These are phyloP conservation scores for Ditylenchus dipsaci DNA, from an alignment of 1,140 invertebrate genomes.

Conservation along the genomic window DNA sequence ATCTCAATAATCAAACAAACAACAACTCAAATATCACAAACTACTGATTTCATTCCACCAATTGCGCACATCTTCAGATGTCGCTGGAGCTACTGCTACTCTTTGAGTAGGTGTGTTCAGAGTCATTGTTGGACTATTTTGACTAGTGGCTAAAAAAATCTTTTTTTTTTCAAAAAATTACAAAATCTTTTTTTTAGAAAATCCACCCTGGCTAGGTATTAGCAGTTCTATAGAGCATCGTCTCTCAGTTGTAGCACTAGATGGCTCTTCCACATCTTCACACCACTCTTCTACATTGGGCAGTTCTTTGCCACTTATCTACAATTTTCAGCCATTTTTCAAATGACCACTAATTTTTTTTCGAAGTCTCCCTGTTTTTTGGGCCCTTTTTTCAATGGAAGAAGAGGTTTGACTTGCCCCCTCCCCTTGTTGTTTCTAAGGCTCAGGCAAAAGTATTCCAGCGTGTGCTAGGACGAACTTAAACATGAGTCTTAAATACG, in stretches of 20 bases:
- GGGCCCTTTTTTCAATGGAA: no score
- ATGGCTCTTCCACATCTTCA: slow-evolving; percentile 19
- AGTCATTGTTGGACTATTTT: not conserved
- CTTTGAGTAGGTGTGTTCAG: not conserved
- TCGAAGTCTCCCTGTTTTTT: no score
- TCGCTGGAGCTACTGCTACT: not conserved
- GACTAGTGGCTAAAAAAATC: not conserved
- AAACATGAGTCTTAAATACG: no score
- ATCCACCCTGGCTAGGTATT: not conserved
- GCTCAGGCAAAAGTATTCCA: slow-evolving; percentile 25
- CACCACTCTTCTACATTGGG: slow-evolving; percentile 39
- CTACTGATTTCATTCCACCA: slow-evolving; percentile 9
- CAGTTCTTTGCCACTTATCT: slow-evolving; percentile 21
- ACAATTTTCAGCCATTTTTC: slow-evolving; percentile 11
- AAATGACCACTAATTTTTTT: no score
- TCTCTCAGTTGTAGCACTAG: slow-evolving; percentile 1
- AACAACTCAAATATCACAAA: no score
- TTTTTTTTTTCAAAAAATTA: not conserved
- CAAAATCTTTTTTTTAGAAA: not conserved
- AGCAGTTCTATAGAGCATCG: not conserved
- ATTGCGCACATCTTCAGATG: not conserved
- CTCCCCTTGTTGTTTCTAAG: no score
- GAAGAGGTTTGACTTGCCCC: no score
- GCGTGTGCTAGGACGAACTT: no score
- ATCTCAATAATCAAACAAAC: no score